Evolutionary conservation across 1,140 invertebrate genomes (phyloP).

Genomic region (Propsilocerus akamusi): DNA sequence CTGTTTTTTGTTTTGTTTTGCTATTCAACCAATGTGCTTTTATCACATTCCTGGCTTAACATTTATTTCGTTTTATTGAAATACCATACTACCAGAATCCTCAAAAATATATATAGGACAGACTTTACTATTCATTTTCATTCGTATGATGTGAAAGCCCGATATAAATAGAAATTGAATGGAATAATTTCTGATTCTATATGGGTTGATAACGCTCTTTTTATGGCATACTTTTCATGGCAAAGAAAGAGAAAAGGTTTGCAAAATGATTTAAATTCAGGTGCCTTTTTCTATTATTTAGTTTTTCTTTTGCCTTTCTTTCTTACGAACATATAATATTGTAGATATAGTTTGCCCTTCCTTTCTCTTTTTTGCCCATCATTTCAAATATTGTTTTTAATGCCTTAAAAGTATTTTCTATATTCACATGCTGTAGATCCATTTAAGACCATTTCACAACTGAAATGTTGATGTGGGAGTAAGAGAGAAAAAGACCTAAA

Average conservation of each 20-base stretch:
- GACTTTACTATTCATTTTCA: neutral
- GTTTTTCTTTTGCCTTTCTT: neutral
- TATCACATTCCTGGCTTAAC: no score
- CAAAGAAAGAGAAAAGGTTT: neutral
- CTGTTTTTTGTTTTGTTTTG: no score
- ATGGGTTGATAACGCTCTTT: neutral
- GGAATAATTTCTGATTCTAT: neutral
- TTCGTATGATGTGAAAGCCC: neutral
- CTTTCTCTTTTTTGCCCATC: neutral
- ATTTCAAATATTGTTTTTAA: slow-evolving; percentile 2
- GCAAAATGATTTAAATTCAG: neutral
- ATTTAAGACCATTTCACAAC: neutral
- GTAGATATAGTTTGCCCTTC: neutral
- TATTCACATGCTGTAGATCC: neutral
- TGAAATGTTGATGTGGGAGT: neutral
- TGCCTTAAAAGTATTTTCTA: neutral
- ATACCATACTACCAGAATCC: no score
- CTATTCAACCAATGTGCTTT: neutral
- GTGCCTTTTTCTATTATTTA: neutral
- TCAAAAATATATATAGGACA: no score
- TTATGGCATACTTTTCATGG: neutral
- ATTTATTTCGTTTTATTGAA: no score
- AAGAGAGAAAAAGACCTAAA: neutral
- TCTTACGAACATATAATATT: neutral
- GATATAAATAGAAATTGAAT: neutral